Percentiles rank a stretch among this genome's conserved stretches.
phyloP scores from a whole-genome alignment of 2,113 vertebrate genomes.

The Thomomys bottae region DNA sequence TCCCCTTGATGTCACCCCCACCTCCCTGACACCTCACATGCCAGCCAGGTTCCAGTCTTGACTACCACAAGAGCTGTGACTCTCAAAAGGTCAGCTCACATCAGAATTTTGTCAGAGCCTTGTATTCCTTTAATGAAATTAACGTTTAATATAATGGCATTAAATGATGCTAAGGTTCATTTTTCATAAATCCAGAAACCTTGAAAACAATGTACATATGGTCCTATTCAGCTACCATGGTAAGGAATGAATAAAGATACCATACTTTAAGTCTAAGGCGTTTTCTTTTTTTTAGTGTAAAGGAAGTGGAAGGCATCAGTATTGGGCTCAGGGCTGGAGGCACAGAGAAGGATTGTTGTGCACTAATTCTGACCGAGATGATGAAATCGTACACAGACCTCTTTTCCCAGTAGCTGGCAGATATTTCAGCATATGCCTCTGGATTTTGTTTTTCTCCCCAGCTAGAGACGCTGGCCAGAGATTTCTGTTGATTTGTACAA shows the following conservation, averaged over 20 bases:
- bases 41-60: not conserved
- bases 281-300: not conserved
- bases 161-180: not conserved
- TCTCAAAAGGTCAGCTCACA: not conserved
- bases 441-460: conserved; percentile 18
- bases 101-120: not conserved
- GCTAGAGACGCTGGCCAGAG: conserved; percentile 45
- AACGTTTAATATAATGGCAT: not conserved
- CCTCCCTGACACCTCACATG: no score
- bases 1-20: no score
- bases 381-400: conserved; percentile 55
- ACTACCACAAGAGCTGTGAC: not conserved
- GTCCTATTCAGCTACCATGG: not conserved
- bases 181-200: not conserved
- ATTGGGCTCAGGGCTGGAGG: conserved; percentile 40
- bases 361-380: not conserved
- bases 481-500: conserved; percentile 78
- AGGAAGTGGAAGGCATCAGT: not conserved
- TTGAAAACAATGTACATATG: not conserved
- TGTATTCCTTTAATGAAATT: not conserved
- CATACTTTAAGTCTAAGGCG: not conserved
- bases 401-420: conserved; percentile 8
- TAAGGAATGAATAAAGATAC: not conserved
- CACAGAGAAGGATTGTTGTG: not conserved
- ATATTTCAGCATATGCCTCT: conserved; percentile 44